Evolutionary conservation across 2,888 invertebrate genomes (phyloP).

Genomic region (Heliconius cydno): DNA sequence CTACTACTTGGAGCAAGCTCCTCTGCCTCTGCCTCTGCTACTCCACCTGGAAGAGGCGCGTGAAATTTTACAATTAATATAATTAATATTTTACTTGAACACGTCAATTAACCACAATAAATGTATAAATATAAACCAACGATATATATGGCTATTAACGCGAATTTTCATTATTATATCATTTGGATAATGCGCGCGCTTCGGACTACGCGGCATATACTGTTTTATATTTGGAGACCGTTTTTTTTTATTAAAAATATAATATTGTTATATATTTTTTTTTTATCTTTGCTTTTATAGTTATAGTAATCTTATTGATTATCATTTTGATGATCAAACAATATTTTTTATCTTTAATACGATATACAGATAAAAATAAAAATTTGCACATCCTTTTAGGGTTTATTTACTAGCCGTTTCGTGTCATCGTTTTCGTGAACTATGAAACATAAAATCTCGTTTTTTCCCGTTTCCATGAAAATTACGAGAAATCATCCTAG

Average conservation of each 20-base stretch:
- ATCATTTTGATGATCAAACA: neutral
- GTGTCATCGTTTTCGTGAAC: too few species aligned
- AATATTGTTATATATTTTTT: neutral
- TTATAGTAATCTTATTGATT: neutral
- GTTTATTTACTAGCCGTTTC: too few species aligned
- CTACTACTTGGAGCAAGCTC: neutral
- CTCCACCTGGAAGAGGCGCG: neutral
- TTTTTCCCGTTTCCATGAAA: too few species aligned
- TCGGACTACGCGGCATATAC: slow-evolving; percentile 19
- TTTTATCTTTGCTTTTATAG: neutral
- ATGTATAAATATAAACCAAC: slow-evolving; percentile 1
- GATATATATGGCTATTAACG: slow-evolving; percentile 13
- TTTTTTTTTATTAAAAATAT: neutral
- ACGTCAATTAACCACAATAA: neutral
- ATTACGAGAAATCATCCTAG: too few species aligned
- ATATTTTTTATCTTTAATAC: neutral
- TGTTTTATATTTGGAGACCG: neutral
- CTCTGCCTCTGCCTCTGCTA: neutral
- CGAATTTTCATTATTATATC: slow-evolving; percentile 33
- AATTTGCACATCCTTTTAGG: neutral
- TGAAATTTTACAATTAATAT: neutral
- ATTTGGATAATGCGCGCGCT: slow-evolving; percentile 48
- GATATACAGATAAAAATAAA: neutral
- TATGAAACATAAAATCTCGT: too few species aligned
- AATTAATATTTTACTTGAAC: slow-evolving; percentile 9